A percentile compares a stretch with the other conserved stretches of the same genome.
phyloP scores from a whole-genome alignment of 2,888 invertebrate genomes.

The Acronicta psi region DNA sequence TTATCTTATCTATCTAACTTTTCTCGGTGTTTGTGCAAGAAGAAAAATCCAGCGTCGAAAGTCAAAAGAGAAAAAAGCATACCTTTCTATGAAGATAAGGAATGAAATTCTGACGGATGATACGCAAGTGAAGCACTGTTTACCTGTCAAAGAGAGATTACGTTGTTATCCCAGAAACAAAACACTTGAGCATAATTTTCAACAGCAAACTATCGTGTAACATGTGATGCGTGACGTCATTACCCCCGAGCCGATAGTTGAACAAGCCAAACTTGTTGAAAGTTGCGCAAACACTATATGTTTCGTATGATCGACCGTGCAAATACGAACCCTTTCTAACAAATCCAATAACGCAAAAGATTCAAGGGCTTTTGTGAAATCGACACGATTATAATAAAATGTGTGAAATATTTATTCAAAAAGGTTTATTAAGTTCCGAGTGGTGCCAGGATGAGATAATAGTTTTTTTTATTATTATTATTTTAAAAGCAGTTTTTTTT shows the following conservation, averaged over 20 bases:
- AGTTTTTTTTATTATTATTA: too few relatives aligned
- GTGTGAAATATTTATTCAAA: not conserved
- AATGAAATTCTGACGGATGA: not conserved
- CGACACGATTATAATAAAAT: constrained; percentile 6
- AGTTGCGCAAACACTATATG: constrained; percentile 30
- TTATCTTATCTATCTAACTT: too few relatives aligned
- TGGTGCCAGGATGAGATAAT: too few relatives aligned
- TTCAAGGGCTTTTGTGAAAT: constrained; percentile 6
- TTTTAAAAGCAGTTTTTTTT: too few relatives aligned
- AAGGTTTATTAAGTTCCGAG: too few relatives aligned
- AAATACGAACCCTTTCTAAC: constrained; percentile 18
- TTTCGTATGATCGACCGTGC: constrained; percentile 12
- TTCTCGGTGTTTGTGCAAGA: too few relatives aligned
- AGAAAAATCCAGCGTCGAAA: too few relatives aligned
- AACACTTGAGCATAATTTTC: not conserved
- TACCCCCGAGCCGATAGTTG: constrained; percentile 3
- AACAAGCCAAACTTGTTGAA: constrained; percentile 14
- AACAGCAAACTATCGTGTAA: constrained; percentile 11
- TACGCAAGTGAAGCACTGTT: not conserved
- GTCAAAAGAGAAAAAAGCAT: too few relatives aligned
- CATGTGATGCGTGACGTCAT: constrained; percentile 18
- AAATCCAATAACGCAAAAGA: constrained; percentile 33
- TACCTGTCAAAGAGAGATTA: constrained; percentile 1
- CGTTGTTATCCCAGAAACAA: not conserved
- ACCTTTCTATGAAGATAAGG: too few relatives aligned